These are phyloP conservation scores for Acestrorhynchus altus DNA, from an alignment of 2,797 vertebrate species.

Conservation along the genomic window DNA sequence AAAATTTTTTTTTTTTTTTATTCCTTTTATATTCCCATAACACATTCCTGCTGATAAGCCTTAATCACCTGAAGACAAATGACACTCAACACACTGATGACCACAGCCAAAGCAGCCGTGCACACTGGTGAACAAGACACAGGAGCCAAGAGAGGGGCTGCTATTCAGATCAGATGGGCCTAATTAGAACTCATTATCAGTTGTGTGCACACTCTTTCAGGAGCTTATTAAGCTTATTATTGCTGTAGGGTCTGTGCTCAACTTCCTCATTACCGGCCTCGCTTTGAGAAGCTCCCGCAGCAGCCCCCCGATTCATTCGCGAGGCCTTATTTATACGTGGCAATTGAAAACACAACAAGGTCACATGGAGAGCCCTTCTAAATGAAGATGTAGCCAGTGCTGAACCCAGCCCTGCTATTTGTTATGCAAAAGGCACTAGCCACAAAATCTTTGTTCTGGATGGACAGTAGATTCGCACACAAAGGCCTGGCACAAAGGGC, in stretches of 20 bases:
- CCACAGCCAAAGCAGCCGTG: too few species aligned
- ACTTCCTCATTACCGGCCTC: slow-evolving; percentile 48
- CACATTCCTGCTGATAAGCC: too few species aligned
- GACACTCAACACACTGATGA: too few species aligned
- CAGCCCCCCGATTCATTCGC: slow-evolving; percentile 38
- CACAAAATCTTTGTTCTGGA: not conserved
- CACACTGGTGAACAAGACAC: not conserved
- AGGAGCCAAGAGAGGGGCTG: not conserved
- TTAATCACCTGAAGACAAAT: too few species aligned
- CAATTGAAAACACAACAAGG: slow-evolving; percentile 20
- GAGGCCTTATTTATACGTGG: slow-evolving; percentile 23
- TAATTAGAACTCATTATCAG: slow-evolving; percentile 41
- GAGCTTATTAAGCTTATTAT: slow-evolving; percentile 55
- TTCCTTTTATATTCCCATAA: too few species aligned
- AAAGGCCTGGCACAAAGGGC: not conserved
- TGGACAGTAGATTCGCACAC: not conserved
- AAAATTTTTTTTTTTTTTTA: too few species aligned
- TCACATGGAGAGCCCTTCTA: slow-evolving; percentile 27
- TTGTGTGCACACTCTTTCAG: slow-evolving; percentile 35
- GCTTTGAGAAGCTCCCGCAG: slow-evolving; percentile 37
- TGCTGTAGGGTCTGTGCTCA: slow-evolving; percentile 49
- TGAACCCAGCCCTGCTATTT: slow-evolving; percentile 31
- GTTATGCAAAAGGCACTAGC: slow-evolving; percentile 29
- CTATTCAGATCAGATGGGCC: slow-evolving; percentile 46
- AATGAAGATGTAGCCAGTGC: slow-evolving; percentile 6